A percentile compares a stretch with the other conserved stretches of the same genome.
phyloP scores from a whole-genome alignment of 92 coral and sea anemone genomes.

The Parazoanthus darwini region DNA sequence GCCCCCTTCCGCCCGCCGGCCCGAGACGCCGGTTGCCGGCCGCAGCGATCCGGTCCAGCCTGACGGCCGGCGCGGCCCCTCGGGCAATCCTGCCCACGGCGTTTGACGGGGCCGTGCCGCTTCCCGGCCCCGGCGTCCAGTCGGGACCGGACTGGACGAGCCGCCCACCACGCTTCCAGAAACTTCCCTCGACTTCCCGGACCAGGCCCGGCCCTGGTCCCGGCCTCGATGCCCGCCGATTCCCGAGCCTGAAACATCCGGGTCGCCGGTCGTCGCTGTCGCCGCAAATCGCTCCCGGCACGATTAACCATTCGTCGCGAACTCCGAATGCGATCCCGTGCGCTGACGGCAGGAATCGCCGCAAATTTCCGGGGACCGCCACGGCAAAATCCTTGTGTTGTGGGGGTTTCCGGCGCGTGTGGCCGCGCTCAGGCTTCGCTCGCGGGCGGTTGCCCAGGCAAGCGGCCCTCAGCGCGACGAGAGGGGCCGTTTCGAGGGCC shows the following conservation, averaged over 20 bases:
- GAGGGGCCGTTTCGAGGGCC: neutral
- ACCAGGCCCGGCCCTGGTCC: neutral
- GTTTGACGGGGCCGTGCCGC: neutral
- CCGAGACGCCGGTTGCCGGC: neutral
- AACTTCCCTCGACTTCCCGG: neutral
- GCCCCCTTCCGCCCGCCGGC: conserved; percentile 8
- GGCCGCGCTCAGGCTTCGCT: neutral
- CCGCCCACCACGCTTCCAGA: neutral
- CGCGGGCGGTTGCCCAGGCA: neutral
- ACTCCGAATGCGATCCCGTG: neutral
- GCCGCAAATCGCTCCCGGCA: neutral
- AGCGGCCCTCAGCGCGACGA: neutral
- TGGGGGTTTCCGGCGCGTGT: neutral
- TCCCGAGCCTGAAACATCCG: neutral
- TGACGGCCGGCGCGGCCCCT: neutral
- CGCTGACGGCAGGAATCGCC: neutral
- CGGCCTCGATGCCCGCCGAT: conserved; percentile 1
- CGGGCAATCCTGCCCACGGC: neutral
- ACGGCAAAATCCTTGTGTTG: neutral
- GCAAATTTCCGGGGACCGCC: neutral
- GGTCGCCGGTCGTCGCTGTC: neutral
- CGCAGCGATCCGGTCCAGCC: neutral
- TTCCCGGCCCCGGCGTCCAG: neutral
- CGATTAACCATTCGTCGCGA: neutral
- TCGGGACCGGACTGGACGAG: neutral